Percentiles rank a stretch among this genome's conserved stretches.
These are phyloP conservation scores for Tyto alba DNA, from an alignment of 2,113 vertebrate genomes.

Conservation along the genomic window DNA sequence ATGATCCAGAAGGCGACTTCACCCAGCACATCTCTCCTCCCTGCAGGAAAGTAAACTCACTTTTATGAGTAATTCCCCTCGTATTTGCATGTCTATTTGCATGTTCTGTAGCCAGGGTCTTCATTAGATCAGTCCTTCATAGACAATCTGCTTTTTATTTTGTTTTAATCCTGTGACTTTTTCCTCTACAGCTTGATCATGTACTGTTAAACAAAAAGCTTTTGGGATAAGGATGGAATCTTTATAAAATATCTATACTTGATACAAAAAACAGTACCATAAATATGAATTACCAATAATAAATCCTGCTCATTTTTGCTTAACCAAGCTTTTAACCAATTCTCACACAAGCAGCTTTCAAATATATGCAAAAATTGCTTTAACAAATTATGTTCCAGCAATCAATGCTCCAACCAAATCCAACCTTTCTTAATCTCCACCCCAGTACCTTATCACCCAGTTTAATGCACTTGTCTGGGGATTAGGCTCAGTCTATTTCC, in stretches of 20 bases:
- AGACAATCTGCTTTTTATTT: background rate
- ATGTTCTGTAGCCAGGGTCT: background rate
- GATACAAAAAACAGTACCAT: background rate
- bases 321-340: background rate
- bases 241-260: background rate
- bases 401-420: background rate
- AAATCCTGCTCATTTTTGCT: background rate
- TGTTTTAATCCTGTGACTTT: background rate
- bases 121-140: background rate
- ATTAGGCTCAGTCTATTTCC: background rate
- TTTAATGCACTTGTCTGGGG: background rate
- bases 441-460: background rate
- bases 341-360: background rate
- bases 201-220: background rate
- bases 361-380: background rate
- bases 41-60: background rate
- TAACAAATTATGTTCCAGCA: background rate
- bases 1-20: fast-evolving
- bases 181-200: background rate
- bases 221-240: background rate
- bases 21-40: background rate
- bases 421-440: background rate
- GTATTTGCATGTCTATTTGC: background rate
- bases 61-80: background rate
- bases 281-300: background rate